A percentile compares a stretch with the other conserved stretches of the same genome.
These are phyloP conservation scores for Saccopteryx leptura DNA, from an alignment of 2,113 vertebrate species.

Conservation along the genomic window DNA sequence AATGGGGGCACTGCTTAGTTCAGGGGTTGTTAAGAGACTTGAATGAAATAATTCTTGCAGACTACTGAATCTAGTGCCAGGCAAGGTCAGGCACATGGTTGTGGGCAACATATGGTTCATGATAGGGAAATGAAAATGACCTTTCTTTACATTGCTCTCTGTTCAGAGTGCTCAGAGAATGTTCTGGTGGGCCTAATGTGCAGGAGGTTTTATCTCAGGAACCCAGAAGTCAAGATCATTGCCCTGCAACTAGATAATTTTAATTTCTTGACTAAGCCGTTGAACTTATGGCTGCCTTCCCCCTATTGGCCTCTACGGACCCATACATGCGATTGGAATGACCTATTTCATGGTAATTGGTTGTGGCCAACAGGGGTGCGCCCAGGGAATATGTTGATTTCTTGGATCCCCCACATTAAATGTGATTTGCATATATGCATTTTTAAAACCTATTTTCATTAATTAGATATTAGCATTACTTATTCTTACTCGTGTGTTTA, in stretches of 20 bases:
- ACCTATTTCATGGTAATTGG: neutral
- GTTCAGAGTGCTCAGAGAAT: neutral
- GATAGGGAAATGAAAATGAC: neutral
- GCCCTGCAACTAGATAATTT: neutral
- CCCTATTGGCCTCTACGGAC: neutral
- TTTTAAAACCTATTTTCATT: slow-evolving; percentile 57
- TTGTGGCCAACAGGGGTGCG: neutral
- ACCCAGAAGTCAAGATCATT: slow-evolving; percentile 27
- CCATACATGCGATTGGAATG: neutral
- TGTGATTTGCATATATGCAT: slow-evolving; percentile 52
- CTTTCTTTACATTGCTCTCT: neutral
- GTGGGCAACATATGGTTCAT: accelerated
- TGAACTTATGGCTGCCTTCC: neutral
- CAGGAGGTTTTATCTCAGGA: neutral
- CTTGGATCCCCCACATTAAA: neutral
- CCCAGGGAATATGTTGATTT: neutral
- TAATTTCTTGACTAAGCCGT: neutral
- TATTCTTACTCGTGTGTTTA: slow-evolving; percentile 48
- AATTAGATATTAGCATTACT: slow-evolving; percentile 58
- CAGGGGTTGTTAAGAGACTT: neutral
- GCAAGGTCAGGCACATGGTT: accelerated
- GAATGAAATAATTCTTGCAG: neutral
- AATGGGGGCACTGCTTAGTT: neutral
- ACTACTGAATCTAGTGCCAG: neutral
- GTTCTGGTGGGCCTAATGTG: neutral